phyloP scores from a whole-genome alignment of 2,797 vertebrate species.

The Ctenochaetus hawaiiensis region DNA sequence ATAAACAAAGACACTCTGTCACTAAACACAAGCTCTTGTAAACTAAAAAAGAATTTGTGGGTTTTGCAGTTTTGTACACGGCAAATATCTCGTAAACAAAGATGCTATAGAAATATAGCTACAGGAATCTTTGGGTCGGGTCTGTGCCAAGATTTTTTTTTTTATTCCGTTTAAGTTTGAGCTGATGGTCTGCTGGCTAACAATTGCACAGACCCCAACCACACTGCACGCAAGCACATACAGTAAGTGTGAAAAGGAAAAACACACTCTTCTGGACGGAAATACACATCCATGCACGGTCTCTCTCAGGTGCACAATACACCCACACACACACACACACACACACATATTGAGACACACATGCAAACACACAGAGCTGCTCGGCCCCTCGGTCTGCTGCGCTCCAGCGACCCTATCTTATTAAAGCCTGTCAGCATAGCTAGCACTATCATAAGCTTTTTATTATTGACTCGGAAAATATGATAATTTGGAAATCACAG shows the following conservation, averaged over 20 bases:
- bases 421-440: slow-evolving; percentile 87
- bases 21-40: slow-evolving; percentile 43
- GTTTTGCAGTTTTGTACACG: slow-evolving; percentile 29
- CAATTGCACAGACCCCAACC: not conserved
- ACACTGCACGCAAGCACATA: slow-evolving; percentile 3
- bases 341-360: slow-evolving; percentile 48
- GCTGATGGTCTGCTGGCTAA: slow-evolving; percentile 18
- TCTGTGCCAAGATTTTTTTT: slow-evolving; percentile 40
- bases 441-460: slow-evolving; percentile 88
- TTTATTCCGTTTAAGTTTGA: slow-evolving; percentile 30
- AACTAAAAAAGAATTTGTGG: slow-evolving; percentile 38
- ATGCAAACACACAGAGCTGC: slow-evolving; percentile 61
- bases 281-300: slow-evolving; percentile 27
- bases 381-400: slow-evolving; percentile 73
- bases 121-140: slow-evolving; percentile 1
- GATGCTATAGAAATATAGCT: slow-evolving; percentile 34
- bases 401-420: slow-evolving; percentile 87
- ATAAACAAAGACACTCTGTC: slow-evolving; percentile 54
- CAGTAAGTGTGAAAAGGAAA: not conserved
- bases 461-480: slow-evolving; percentile 90
- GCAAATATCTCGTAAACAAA: slow-evolving; percentile 55
- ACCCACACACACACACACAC: slow-evolving; percentile 36
- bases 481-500: slow-evolving; percentile 89
- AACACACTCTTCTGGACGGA: slow-evolving; percentile 32
- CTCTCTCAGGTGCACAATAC: slow-evolving; percentile 17